These are phyloP conservation scores for Syritta pipiens DNA, from an alignment of 2,888 invertebrate genomes.

Conservation along the genomic window DNA sequence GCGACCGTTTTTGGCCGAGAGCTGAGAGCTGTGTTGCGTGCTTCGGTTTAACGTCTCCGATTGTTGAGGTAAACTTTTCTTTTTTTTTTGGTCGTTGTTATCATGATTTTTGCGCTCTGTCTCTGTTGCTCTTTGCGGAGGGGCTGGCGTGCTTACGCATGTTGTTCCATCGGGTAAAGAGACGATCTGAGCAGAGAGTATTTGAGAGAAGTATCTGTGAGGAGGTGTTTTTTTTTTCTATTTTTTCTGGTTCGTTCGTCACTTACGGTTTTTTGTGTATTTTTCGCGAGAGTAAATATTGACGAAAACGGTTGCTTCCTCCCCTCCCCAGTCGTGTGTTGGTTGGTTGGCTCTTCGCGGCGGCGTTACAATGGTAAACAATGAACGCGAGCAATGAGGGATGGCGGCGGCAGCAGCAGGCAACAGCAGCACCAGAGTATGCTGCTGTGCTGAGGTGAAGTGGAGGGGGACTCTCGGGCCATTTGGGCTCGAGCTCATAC, in stretches of 20 bases:
- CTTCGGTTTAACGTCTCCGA: conserved; percentile 14
- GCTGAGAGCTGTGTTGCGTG: conserved; percentile 9
- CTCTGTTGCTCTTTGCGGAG: conserved; percentile 29
- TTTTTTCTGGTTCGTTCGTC: conserved; percentile 55
- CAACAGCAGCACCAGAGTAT: not conserved
- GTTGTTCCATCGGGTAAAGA: not conserved
- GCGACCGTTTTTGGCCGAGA: not conserved
- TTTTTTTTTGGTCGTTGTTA: not conserved
- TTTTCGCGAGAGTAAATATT: conserved; percentile 68
- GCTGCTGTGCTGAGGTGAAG: not conserved
- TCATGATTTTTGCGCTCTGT: conserved; percentile 37
- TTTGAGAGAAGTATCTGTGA: conserved; percentile 16
- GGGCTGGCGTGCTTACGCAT: conserved; percentile 13
- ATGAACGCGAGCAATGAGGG: conserved; percentile 60
- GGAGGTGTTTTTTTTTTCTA: conserved; percentile 11
- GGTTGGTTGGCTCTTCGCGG: conserved; percentile 25
- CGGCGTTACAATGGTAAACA: conserved; percentile 47
- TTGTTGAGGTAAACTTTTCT: conserved; percentile 9
- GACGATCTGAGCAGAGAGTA: conserved; percentile 23
- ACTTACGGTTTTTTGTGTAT: conserved; percentile 60
- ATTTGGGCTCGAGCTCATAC: conserved; percentile 54
- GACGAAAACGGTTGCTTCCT: conserved; percentile 39
- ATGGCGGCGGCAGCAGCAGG: conserved; percentile 29
- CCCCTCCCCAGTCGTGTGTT: conserved; percentile 24
- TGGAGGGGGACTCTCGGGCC: conserved; percentile 25